Percentiles rank a stretch among this genome's conserved stretches.
Evolutionary conservation across 2,797 vertebrate genomes (phyloP).

Genomic region (Gila robusta): DNA sequence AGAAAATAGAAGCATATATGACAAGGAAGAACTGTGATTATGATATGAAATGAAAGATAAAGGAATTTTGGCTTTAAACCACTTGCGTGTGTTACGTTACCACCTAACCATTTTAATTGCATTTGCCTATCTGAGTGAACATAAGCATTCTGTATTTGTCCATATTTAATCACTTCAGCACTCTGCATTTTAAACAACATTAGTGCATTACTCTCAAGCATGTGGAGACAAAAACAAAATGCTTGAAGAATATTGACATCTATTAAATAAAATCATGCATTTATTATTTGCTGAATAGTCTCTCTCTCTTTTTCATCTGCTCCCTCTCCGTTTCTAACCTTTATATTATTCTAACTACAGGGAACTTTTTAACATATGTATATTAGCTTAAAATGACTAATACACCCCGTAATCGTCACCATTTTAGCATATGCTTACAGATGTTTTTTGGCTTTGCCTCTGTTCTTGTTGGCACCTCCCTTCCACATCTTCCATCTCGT

Average conservation of each 20-base stretch:
- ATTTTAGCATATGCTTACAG: conserved; percentile 54
- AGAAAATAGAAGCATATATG: conserved; percentile 10
- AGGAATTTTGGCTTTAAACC: background rate
- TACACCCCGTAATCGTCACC: conserved; percentile 50
- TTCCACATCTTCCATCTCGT: conserved; percentile 39
- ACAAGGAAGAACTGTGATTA: conserved; percentile 17
- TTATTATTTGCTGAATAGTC: conserved; percentile 70
- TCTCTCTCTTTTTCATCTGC: background rate
- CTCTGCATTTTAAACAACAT: conserved; percentile 74
- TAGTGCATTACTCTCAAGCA: conserved; percentile 69
- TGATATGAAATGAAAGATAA: conserved; percentile 7
- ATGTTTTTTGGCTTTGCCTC: conserved; percentile 50
- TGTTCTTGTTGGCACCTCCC: conserved; percentile 58
- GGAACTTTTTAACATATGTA: conserved; percentile 47
- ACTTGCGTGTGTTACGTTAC: background rate
- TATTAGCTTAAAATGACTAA: conserved; percentile 53
- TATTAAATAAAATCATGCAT: conserved; percentile 71
- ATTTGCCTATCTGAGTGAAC: conserved; percentile 41
- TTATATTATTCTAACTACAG: conserved; percentile 34
- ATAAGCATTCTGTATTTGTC: conserved; percentile 25
- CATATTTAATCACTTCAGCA: conserved; percentile 67
- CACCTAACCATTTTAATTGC: conserved; percentile 10
- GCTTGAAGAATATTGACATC: conserved; percentile 66
- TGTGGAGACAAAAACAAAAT: conserved; percentile 59
- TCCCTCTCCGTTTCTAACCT: conserved; percentile 29